A percentile compares a stretch with the other conserved stretches of the same genome.
phyloP scores from a whole-genome alignment of 2,888 invertebrate species.

The Lasioglossum pauxillum region DNA sequence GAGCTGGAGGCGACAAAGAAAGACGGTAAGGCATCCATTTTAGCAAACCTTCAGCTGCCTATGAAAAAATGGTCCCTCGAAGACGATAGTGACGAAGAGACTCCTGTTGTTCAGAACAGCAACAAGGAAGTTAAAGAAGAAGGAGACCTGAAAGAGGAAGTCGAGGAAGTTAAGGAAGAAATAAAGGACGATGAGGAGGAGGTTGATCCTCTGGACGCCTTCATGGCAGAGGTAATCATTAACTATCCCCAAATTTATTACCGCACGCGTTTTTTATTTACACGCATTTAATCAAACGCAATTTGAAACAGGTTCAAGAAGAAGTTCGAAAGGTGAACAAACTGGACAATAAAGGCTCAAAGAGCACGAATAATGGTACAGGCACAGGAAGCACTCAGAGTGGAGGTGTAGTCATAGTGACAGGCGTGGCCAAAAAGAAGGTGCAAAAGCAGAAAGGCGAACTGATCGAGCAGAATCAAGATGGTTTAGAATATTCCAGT shows the following conservation, averaged over 20 bases:
- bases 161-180: conserved; percentile 79
- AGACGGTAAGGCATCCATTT: conserved; percentile 89
- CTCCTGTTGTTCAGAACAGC: conserved; percentile 74
- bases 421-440: conserved; percentile 93
- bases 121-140: conserved; percentile 82
- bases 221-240: conserved; percentile 91
- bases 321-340: conserved; percentile 93
- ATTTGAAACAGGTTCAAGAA: conserved; percentile 86
- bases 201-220: conserved; percentile 98
- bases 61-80: conserved; percentile 97
- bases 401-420: conserved; percentile 91
- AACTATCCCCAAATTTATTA: not conserved
- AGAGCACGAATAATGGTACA: conserved; percentile 85
- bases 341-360: conserved; percentile 87
- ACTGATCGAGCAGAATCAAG: conserved; percentile 99
- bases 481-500: conserved; percentile 98
- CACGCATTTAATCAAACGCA: not conserved
- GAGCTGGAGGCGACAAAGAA: conserved; percentile 93
- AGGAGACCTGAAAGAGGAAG: conserved; percentile 87
- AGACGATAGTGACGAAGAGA: conserved; percentile 97
- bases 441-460: conserved; percentile 95
- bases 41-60: conserved; percentile 87
- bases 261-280: no score
- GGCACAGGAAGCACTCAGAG: conserved; percentile 76
- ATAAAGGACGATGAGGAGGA: conserved; percentile 87